phyloP scores from a whole-genome alignment of 2,888 invertebrate species.

The Enchytraeus crypticus region DNA sequence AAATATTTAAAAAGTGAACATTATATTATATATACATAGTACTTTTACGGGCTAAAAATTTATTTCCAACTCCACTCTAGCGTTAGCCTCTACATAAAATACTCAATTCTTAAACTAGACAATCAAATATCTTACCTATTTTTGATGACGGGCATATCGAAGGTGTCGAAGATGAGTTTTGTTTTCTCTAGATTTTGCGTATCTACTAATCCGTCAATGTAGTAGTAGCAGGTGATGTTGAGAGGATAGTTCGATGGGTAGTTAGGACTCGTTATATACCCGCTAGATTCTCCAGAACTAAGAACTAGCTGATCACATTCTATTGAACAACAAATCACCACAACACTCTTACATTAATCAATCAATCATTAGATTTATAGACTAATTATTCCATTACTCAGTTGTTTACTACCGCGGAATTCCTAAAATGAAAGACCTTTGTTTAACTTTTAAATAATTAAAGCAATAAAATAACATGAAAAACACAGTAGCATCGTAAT shows the following conservation, averaged over 20 bases:
- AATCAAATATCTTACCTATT: constrained; percentile 11
- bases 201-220: constrained; percentile 85
- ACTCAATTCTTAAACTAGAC: not conserved
- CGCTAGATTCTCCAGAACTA: constrained; percentile 82
- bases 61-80: too few relatives aligned
- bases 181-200: constrained; percentile 90
- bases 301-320: constrained; percentile 98
- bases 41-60: too few relatives aligned
- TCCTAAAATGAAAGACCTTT: too few relatives aligned
- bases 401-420: too few relatives aligned
- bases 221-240: constrained; percentile 93
- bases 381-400: too few relatives aligned
- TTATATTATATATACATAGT: too few relatives aligned
- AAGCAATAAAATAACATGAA: too few relatives aligned
- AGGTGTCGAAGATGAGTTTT: constrained; percentile 35
- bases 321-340: constrained; percentile 19
- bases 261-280: constrained; percentile 88
- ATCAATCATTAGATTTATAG: not conserved
- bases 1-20: too few relatives aligned
- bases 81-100: not conserved
- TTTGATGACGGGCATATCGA: constrained; percentile 23
- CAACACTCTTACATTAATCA: not conserved
- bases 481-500: too few relatives aligned
- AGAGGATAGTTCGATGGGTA: constrained; percentile 90
- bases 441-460: too few relatives aligned